Evolutionary conservation across 2,888 invertebrate genomes (phyloP).

Genomic region (Proisotoma minuta): DNA sequence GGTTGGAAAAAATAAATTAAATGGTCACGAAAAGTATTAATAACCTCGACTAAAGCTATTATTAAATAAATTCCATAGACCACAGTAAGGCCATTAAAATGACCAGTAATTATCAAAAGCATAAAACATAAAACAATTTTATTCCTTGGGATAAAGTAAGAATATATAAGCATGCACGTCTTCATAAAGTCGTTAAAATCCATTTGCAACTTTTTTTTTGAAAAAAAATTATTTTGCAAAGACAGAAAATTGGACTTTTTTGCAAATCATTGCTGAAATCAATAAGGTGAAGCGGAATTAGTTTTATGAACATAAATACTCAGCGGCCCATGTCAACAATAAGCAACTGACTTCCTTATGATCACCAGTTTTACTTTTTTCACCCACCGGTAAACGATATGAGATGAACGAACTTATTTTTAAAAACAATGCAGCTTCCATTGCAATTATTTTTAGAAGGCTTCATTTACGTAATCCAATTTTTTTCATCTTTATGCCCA

Average conservation of each 20-base stretch:
- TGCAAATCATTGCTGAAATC: too few species aligned
- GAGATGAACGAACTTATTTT: conserved; percentile 3
- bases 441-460: not conserved
- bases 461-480: not conserved
- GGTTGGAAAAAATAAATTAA: not conserved
- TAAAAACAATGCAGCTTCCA: not conserved
- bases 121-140: not conserved
- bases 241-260: too few species aligned
- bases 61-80: too few species aligned
- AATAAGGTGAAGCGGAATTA: too few species aligned
- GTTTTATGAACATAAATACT: too few species aligned
- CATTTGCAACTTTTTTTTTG: too few species aligned
- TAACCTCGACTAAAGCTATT: conserved; percentile 2
- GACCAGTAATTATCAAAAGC: not conserved
- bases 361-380: not conserved
- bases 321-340: not conserved
- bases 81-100: not conserved
- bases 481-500: not conserved
- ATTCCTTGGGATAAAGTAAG: too few species aligned
- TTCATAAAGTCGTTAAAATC: too few species aligned
- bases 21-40: not conserved
- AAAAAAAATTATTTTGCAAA: too few species aligned
- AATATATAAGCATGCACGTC: too few species aligned
- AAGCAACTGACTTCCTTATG: not conserved
- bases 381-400: conserved; percentile 3